Evolutionary conservation across 2,113 vertebrate genomes (phyloP), one percentile per base, ranked within the genome.

Genomic region (Atrichornis clamosus): DNA sequence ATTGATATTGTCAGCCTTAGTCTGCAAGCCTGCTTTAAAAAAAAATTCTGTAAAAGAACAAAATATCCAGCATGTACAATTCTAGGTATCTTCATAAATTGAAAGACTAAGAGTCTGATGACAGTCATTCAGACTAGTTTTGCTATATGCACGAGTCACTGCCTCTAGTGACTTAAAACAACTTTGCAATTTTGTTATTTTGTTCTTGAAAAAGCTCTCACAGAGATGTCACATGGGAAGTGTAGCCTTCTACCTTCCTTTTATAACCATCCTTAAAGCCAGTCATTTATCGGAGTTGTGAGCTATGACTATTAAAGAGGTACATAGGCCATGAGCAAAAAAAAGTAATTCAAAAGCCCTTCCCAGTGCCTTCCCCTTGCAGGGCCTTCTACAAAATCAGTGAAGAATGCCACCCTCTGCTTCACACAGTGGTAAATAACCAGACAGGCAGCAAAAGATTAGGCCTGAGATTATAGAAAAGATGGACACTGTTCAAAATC

Each of bases 261-360:
- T 74, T 76, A 65, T 11, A 59, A 55, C 13, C 15, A 55, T 15
- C 4, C n/a, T 39, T 58, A 60, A 13, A 84, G 22, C 1, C 41
- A 82, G 16, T 12, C 3, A 75, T 55, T 86, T 47, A 68, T 39
- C 49, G 39, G 33, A 59, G 37, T 28, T 88, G 35, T 19, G 19
- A 81, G 49, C 37, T 76, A 37, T 22, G 30, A 55, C 35, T 35
- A 68, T 37, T 82, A 56, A 74, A 90, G 62, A 15, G 5, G 9
- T 69, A 39, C 17, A 33, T 1, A 13, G 20, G 12, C 37, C 13
- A 42, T 0, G 0, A 7, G 24, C 11, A 47, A 63, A 77, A n/a
- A 17, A 49, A 23, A 7, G 6, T 49, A 62, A 10, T 37, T 28
- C 24, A 23, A 56, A 79, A 58, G 26, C 19, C 16, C 22, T 59